Percentiles rank a stretch among this genome's conserved stretches.
These are phyloP conservation scores for Fulmarus glacialis DNA, from an alignment of 2,113 vertebrate genomes.

Conservation along the genomic window DNA sequence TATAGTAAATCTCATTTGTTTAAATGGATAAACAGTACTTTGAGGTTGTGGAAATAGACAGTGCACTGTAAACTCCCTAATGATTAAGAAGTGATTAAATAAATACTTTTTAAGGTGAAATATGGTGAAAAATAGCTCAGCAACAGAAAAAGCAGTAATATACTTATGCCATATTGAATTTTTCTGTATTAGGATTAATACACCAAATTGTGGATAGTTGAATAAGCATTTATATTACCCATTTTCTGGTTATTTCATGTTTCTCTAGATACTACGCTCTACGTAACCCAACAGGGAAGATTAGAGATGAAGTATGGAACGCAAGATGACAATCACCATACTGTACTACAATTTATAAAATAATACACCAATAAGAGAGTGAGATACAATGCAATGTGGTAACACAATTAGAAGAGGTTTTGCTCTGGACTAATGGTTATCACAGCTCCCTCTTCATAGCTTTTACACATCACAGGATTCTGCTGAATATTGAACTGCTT, in stretches of 20 bases:
- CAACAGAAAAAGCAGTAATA: background rate
- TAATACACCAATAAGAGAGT: slow-evolving; percentile 46
- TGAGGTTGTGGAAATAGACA: background rate
- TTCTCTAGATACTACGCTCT: background rate
- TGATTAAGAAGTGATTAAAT: background rate
- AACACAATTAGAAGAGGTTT: slow-evolving; percentile 54
- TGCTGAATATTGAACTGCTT: slow-evolving; percentile 68
- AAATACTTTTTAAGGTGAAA: slow-evolving; percentile 8
- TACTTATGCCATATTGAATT: background rate
- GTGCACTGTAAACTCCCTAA: background rate
- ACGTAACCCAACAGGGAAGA: background rate
- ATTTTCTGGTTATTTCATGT: background rate
- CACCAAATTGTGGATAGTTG: background rate
- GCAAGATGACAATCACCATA: background rate
- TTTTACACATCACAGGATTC: slow-evolving; percentile 46
- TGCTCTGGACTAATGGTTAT: slow-evolving; percentile 57
- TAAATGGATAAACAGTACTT: background rate
- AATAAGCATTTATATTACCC: background rate
- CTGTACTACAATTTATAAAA: slow-evolving; percentile 9
- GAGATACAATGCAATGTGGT: slow-evolving; percentile 51
- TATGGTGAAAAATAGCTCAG: background rate
- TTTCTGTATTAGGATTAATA: background rate
- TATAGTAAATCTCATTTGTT: slow-evolving; percentile 3
- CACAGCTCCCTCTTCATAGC: slow-evolving; percentile 60
- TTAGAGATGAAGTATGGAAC: background rate